These are phyloP conservation scores for Tholera decimalis DNA, from an alignment of 2,888 invertebrate species.

Conservation along the genomic window DNA sequence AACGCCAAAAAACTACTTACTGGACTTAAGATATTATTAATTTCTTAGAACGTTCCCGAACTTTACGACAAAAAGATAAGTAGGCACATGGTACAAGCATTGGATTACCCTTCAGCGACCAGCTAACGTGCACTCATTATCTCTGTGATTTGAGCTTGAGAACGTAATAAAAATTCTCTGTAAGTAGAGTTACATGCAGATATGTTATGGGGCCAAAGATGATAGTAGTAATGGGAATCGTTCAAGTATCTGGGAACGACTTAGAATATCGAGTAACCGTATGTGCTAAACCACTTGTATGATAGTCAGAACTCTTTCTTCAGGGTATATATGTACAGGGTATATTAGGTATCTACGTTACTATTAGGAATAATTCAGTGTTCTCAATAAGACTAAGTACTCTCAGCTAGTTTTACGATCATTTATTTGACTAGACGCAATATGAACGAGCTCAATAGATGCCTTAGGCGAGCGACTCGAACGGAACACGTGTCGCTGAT, in stretches of 20 bases:
- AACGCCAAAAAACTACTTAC: constrained; percentile 79
- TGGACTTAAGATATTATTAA: constrained; percentile 64
- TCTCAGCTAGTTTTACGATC: constrained; percentile 43
- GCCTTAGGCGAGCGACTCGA: constrained; percentile 84
- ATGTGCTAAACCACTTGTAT: background rate
- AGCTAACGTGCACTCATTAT: constrained; percentile 82
- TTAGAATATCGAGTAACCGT: constrained; percentile 8
- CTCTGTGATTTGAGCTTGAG: constrained; percentile 85
- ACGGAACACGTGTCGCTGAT: constrained; percentile 90
- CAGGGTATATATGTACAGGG: too few species aligned
- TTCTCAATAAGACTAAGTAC: constrained; percentile 22
- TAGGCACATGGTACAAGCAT: constrained; percentile 81
- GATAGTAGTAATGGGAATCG: constrained; percentile 57
- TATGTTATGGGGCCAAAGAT: constrained; percentile 54
- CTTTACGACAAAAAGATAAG: constrained; percentile 70
- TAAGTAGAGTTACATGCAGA: constrained; percentile 62
- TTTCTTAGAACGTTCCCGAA: constrained; percentile 64
- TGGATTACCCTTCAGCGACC: constrained; percentile 81
- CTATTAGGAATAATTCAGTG: constrained; percentile 37
- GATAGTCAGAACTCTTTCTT: constrained; percentile 1
- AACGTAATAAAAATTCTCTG: constrained; percentile 84
- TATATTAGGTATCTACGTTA: constrained; percentile 6
- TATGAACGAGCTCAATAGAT: constrained; percentile 85
- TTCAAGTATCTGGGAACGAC: constrained; percentile 71
- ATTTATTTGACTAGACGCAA: constrained; percentile 74